Evolutionary conservation across 2,888 invertebrate genomes (phyloP).

Genomic region (Coremacera marginata): DNA sequence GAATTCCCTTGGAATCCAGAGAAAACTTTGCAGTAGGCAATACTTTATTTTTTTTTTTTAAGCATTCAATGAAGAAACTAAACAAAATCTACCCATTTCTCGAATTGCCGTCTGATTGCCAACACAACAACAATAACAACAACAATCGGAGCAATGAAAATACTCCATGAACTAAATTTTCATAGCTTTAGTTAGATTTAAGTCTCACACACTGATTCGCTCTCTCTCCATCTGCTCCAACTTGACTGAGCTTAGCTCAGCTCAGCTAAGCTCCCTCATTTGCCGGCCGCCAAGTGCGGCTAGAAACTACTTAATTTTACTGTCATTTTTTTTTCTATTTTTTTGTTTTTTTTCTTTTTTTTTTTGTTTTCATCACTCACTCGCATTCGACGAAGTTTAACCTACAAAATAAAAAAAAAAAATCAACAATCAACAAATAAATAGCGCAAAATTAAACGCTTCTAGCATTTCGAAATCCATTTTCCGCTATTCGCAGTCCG

Average conservation of each 20-base stretch:
- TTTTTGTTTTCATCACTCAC: neutral
- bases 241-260: too few species aligned
- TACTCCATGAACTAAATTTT: slow-evolving; percentile 13
- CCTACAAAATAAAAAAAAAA: slow-evolving; percentile 1
- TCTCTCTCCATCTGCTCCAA: neutral
- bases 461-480: slow-evolving; percentile 15
- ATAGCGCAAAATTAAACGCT: neutral
- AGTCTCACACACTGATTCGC: neutral
- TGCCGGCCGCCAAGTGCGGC: neutral
- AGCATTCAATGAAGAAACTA: neutral
- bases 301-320: slow-evolving; percentile 10
- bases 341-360: neutral
- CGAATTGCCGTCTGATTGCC: neutral
- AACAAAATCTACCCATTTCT: neutral
- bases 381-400: slow-evolving; percentile 11
- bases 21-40: neutral
- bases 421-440: slow-evolving; percentile 20
- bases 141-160: neutral
- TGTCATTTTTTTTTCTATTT: neutral
- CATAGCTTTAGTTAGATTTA: neutral
- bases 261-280: too few species aligned
- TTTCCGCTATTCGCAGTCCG: neutral
- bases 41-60: neutral
- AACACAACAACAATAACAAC: neutral
- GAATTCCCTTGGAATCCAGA: neutral